Base-by-base conservation (phyloP, 2,113 vertebrate species). In the Podiceps cristatus region DNA sequence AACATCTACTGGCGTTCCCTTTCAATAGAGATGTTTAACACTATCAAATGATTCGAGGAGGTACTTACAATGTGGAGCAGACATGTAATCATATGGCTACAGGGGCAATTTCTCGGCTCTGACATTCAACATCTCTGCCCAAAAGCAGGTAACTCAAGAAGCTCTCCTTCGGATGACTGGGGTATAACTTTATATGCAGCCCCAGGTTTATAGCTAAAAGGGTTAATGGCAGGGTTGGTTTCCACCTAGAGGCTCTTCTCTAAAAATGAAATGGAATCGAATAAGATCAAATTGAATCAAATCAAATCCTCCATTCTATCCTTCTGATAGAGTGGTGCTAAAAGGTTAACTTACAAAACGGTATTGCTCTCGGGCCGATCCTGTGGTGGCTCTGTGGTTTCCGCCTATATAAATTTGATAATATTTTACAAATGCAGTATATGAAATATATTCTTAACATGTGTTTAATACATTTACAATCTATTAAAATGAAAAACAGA, bases 381-480 rank as follows among this genome's bases (percentile, higher is more conserved):
- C 97, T 94, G 98, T 94, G 96, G 96, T 88, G 95, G 97, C 85
- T 95, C 90, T 98, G 98, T 66, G 98, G 98, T 98, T 98, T 98
- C 97, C 97, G 75, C 97, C 97, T 98, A 93, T 98, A 98, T 98
- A 98, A 98, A 98, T 98, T 96, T 98, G 98, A 98, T 98, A 96
- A 98, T 98, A 98, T 98, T 98, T 98, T 98, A 98, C 98, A 98
- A 98, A 98, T 97, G 97, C 97, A 97, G 91, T 97, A 88, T 98
- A 98, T 98, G 98, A 98, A 98, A 97, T 98, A 98, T 97, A 98
- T 98, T 98, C 97, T 98, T 94, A 98, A 98, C 98, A 98, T 98
- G 98, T 98, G 98, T 98, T 98, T 97, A 95, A 97, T 98, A 97
- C 96, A 84, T 98, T 98, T 97, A 97, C 80, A 98, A 97, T 97